Percentiles rank a stretch among this genome's conserved stretches.
These are phyloP conservation scores for Ichneumoninae sp. DNA, from an alignment of 2,888 invertebrate species.

Conservation along the genomic window DNA sequence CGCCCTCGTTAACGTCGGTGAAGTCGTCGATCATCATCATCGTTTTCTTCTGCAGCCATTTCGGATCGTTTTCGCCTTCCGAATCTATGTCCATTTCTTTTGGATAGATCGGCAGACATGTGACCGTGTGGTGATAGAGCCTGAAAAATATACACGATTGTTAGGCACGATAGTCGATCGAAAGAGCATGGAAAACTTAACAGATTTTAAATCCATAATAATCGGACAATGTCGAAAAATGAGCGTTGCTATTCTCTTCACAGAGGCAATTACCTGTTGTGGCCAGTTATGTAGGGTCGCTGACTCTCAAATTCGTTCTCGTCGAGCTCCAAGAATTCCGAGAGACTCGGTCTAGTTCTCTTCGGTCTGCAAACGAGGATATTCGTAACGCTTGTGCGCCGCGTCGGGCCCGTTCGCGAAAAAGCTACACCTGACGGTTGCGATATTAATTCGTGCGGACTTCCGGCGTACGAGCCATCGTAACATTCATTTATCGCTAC, in stretches of 20 bases:
- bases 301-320: slow-evolving; percentile 94
- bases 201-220: not conserved
- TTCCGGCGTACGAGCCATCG: slow-evolving; percentile 97
- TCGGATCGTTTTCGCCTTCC: slow-evolving; percentile 96
- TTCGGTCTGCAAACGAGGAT: slow-evolving; percentile 92
- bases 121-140: slow-evolving; percentile 97
- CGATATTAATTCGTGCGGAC: slow-evolving; percentile 94
- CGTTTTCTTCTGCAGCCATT: slow-evolving; percentile 96
- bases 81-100: slow-evolving; percentile 97
- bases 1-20: slow-evolving; percentile 99
- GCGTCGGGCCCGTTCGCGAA: slow-evolving; percentile 89
- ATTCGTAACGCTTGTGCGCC: slow-evolving; percentile 91
- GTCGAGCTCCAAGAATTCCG: slow-evolving; percentile 95
- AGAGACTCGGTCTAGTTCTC: slow-evolving; percentile 89
- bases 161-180: not conserved
- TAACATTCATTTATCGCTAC: slow-evolving; percentile 97
- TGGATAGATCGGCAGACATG: slow-evolving; percentile 96
- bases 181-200: not conserved
- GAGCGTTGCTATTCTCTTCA: not conserved
- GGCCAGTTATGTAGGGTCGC: slow-evolving; percentile 95
- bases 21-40: slow-evolving; percentile 99
- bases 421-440: slow-evolving; percentile 90
- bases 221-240: not conserved
- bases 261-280: slow-evolving; percentile 88
- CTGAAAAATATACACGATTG: slow-evolving; percentile 83